Conservation (phyloP, 2,888 invertebrate species). For the Nymphalis polychloros region DNA sequence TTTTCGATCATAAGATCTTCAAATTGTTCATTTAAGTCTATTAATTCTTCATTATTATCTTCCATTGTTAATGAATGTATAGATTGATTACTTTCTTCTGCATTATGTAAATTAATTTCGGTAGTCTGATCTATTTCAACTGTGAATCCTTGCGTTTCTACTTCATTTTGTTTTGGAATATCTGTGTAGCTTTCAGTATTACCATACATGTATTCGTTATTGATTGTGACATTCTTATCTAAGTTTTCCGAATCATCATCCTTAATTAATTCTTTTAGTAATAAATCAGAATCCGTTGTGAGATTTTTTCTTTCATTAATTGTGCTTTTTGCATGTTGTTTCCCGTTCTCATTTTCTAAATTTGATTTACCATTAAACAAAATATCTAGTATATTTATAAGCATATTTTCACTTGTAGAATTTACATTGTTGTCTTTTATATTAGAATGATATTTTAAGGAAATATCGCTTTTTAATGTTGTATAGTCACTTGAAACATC, state of each 20-base stretch:
- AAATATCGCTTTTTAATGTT: conserved; percentile 10
- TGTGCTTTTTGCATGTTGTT: not conserved
- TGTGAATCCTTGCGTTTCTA: not conserved
- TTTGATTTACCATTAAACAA: not conserved
- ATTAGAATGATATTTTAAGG: not conserved
- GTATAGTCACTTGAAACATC: not conserved
- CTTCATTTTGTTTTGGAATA: not conserved
- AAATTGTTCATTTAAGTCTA: not conserved
- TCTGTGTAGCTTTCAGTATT: conserved; percentile 7
- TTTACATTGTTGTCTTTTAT: not conserved
- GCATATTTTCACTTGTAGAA: not conserved
- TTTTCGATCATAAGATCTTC: conserved; percentile 2
- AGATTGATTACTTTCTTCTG: not conserved
- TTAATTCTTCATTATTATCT: not conserved
- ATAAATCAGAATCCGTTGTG: not conserved
- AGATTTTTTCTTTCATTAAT: not conserved
- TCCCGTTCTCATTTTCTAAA: not conserved
- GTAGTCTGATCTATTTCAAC: not conserved
- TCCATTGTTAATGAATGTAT: not conserved
- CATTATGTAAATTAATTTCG: not conserved
- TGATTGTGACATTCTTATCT: not conserved
- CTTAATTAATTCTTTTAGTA: not conserved
- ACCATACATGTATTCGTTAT: not conserved
- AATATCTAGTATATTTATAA: conserved; percentile 12
- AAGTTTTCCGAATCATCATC: not conserved